These are phyloP conservation scores for Xyrauchen texanus DNA, from an alignment of 2,113 vertebrate genomes.

Conservation along the genomic window DNA sequence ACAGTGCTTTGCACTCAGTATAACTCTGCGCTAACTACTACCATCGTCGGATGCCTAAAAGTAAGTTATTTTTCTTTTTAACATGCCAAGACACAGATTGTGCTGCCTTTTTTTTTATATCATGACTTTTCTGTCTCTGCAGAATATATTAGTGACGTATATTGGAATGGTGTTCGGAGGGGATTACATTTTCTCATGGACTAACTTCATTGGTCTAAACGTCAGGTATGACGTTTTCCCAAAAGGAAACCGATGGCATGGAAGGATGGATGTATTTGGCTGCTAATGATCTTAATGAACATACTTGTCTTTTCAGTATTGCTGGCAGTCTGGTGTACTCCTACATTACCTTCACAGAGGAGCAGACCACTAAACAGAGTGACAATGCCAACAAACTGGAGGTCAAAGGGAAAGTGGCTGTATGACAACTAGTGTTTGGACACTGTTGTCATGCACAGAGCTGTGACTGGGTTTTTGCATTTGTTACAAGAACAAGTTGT, in stretches of 20 bases:
- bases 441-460: not conserved
- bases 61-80: constrained; percentile 64
- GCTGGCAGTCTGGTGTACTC: constrained; percentile 96
- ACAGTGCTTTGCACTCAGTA: constrained; percentile 93
- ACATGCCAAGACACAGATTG: not conserved
- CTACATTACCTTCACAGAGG: constrained; percentile 91
- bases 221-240: constrained; percentile 81
- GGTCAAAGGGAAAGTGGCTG: constrained; percentile 54
- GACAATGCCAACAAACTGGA: constrained; percentile 60
- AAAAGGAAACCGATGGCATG: not conserved
- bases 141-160: constrained; percentile 97
- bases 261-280: not conserved
- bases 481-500: not conserved
- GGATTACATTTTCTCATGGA: constrained; percentile 98
- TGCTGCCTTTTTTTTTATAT: not conserved
- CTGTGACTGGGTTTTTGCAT: constrained; percentile 3
- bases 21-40: constrained; percentile 97
- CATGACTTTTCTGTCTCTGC: constrained; percentile 46
- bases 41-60: constrained; percentile 96
- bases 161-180: constrained; percentile 97
- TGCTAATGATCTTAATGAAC: not conserved
- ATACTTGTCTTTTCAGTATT: constrained; percentile 76
- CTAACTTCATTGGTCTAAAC: constrained; percentile 94
- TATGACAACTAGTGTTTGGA: constrained; percentile 37
- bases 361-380: constrained; percentile 80